Percentiles rank a stretch among this genome's conserved stretches.
Conservation (phyloP, 2,888 invertebrate genomes). For the Kuschelorhynchus macadamiae region DNA sequence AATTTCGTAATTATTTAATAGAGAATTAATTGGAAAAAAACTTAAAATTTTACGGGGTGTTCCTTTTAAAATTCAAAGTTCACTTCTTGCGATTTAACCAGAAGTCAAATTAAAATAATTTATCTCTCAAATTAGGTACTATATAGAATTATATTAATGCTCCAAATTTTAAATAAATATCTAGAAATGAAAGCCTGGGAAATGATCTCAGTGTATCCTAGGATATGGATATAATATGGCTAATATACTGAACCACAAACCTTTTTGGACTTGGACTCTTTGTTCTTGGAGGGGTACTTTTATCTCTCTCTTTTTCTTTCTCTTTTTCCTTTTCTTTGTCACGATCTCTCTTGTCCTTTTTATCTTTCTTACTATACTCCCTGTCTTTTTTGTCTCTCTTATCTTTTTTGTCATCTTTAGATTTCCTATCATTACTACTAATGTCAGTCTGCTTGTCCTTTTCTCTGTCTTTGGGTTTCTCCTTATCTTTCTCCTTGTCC, state of each 20-base stretch:
- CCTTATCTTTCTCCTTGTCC: constrained; percentile 65
- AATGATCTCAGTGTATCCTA: too few species aligned
- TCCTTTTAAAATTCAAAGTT: too few species aligned
- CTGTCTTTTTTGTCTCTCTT: constrained; percentile 69
- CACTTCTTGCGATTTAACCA: too few species aligned
- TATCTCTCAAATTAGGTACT: too few species aligned
- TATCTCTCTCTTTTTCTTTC: constrained; percentile 68
- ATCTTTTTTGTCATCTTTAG: constrained; percentile 66
- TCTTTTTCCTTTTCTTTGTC: constrained; percentile 70
- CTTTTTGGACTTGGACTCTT: constrained; percentile 62
- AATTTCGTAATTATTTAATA: too few species aligned
- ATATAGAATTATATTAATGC: too few species aligned
- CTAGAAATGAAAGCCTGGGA: too few species aligned
- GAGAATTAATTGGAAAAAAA: too few species aligned
- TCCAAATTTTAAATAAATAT: too few species aligned
- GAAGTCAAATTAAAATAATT: too few species aligned
- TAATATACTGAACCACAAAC: not conserved
- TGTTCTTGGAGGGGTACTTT: constrained; percentile 64
- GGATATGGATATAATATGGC: too few species aligned
- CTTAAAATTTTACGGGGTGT: too few species aligned
- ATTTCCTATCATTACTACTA: constrained; percentile 65
- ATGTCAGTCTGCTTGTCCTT: constrained; percentile 44
- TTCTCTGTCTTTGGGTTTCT: constrained; percentile 65
- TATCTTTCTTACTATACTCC: constrained; percentile 70
- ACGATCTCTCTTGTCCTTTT: constrained; percentile 71